Conservation (phyloP, 2,797 vertebrate genomes). For the Streptopelia turtur region DNA sequence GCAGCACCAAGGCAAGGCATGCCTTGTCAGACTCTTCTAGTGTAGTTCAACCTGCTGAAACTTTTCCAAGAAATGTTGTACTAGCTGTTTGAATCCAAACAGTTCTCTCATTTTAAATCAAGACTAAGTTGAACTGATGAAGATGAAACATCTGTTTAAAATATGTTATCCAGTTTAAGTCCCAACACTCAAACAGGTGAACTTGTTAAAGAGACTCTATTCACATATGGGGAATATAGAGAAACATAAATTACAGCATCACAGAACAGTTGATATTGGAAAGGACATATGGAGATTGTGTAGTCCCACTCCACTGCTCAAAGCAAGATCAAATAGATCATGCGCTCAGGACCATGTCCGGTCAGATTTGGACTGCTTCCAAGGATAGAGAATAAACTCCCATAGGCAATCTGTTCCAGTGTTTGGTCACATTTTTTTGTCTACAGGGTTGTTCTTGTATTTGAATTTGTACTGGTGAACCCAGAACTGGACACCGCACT, state of each 20-base stretch:
- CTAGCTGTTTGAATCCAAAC: neutral
- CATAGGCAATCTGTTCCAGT: neutral
- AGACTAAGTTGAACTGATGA: neutral
- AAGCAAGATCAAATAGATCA: neutral
- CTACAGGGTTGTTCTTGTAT: neutral
- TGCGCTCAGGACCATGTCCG: accelerated
- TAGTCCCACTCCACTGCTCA: neutral
- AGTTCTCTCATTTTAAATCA: neutral
- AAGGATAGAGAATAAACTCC: neutral
- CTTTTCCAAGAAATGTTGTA: neutral
- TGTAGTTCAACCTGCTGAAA: neutral
- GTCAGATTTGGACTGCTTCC: neutral
- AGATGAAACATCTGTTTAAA: neutral
- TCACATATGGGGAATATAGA: neutral
- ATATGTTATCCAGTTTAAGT: neutral
- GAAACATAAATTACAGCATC: neutral
- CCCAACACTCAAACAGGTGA: neutral
- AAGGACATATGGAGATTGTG: neutral
- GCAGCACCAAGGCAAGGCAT: neutral
- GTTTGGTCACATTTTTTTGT: neutral
- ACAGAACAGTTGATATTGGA: neutral
- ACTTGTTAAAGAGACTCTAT: neutral
- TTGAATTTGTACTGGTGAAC: neutral
- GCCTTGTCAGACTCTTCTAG: neutral
- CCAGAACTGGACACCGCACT: neutral